These are phyloP conservation scores for Drepana falcataria DNA, from an alignment of 2,888 invertebrate genomes.

Conservation along the genomic window DNA sequence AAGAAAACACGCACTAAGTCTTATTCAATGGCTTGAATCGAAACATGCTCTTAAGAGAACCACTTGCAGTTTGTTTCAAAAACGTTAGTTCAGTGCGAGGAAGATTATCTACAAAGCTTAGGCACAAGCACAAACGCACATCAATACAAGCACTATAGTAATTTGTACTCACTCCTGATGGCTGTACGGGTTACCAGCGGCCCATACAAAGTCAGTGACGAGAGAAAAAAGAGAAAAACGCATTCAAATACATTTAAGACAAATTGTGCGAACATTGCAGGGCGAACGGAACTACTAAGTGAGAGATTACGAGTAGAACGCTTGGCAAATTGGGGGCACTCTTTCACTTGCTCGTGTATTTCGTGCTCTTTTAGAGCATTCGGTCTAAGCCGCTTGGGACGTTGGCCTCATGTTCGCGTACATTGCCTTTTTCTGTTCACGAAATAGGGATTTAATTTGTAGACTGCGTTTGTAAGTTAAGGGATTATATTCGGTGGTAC, in stretches of 20 bases:
- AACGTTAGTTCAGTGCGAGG: constrained; percentile 57
- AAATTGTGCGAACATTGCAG: constrained; percentile 79
- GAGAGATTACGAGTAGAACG: constrained; percentile 79
- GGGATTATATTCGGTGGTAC: constrained; percentile 11
- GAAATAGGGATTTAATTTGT: constrained; percentile 42
- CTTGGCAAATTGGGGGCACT: constrained; percentile 67
- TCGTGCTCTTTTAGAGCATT: constrained; percentile 70
- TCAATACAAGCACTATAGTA: constrained; percentile 78
- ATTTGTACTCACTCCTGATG: constrained; percentile 84
- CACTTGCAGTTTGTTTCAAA: constrained; percentile 72
- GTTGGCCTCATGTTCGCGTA: constrained; percentile 50
- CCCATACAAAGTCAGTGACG: constrained; percentile 84
- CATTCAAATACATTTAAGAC: constrained; percentile 80
- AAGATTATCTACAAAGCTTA: constrained; percentile 69
- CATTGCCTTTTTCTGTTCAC: constrained; percentile 66
- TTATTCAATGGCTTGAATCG: constrained; percentile 36
- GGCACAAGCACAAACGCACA: constrained; percentile 78
- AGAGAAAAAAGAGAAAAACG: constrained; percentile 80
- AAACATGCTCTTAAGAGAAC: constrained; percentile 53
- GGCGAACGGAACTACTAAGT: constrained; percentile 79
- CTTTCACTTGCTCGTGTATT: constrained; percentile 70
- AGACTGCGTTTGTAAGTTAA: constrained; percentile 6
- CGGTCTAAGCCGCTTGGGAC: constrained; percentile 67
- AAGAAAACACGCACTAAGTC: constrained; percentile 55
- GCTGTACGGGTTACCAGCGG: constrained; percentile 83